Base-by-base conservation (phyloP, 2,888 invertebrate species). In the Archips crataeganus region DNA sequence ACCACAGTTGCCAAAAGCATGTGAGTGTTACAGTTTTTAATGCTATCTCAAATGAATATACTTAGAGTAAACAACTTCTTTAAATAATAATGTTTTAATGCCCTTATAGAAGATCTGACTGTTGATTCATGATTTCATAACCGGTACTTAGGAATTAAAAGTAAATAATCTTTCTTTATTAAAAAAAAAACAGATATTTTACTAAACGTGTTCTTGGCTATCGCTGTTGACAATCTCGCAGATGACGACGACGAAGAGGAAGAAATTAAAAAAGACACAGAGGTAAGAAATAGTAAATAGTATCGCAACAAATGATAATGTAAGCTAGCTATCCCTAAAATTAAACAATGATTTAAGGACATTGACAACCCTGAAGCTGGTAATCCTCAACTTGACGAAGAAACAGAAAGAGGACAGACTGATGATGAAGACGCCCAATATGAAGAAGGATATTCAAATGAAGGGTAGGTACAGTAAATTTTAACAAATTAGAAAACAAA, bases 191-290 rank as follows among this genome's bases (percentile, higher is more conserved):
- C 87, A 98, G 98, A 99, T 94, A 99, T 99, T 86, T 95, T 99
- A 81, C 94, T 99, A 85, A 99, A 99, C 92, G 99, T 99, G 87
- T 99, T 99, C 98, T 99, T 99, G 99, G 99, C 99, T 94, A 99
- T 99, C 95, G 99, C 99, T 86, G 99, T 99, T 67, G 99, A 99
- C 94, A 99, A 99, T 94, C 96, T 99, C 88, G 99, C 99, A 70
- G 99, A 99, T 91, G 99, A 99, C 91, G 99, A 98, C 70, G 95
- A 99, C 86, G 98, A 99, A 6, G 54, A 42, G 98, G 49, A 34
- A 36, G 36, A 49, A 10, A 98, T 99, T 77, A 98, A 99, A 82
- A 99, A 99, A 85, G 98, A 98, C 84, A 97, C 97, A 84, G 97
- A 97, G 82, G 96, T 96, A 88, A 74, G 34, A 60, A 13, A 32